These are phyloP conservation scores for Mamestra configurata DNA, from an alignment of 1,140 invertebrate genomes.

Conservation along the genomic window DNA sequence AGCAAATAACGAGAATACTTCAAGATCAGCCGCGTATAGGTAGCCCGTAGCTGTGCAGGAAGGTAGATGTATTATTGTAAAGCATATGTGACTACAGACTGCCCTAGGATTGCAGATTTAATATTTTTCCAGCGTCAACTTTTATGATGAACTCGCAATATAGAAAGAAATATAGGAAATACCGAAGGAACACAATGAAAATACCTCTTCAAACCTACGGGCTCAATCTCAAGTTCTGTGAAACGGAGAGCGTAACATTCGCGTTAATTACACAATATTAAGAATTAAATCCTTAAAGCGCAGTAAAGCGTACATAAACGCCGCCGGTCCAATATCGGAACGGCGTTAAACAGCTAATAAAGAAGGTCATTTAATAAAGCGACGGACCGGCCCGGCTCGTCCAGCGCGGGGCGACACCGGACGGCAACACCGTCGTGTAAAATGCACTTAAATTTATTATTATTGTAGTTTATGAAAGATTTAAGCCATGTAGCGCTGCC, in stretches of 20 bases:
- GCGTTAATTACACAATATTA: slow-evolving; percentile 40
- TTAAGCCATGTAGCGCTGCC: background rate
- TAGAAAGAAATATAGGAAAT: too few relatives aligned
- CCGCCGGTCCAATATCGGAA: slow-evolving; percentile 51
- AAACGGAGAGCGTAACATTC: slow-evolving; percentile 20
- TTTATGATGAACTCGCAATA: too few relatives aligned
- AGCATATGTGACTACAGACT: background rate
- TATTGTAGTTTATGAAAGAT: slow-evolving; percentile 53
- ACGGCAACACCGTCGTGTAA: slow-evolving; percentile 29
- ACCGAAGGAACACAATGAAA: too few relatives aligned
- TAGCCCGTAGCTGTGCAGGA: background rate
- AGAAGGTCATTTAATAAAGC: slow-evolving; percentile 53
- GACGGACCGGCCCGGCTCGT: slow-evolving; percentile 14
- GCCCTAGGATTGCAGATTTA: too few relatives aligned
- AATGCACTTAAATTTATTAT: slow-evolving; percentile 57
- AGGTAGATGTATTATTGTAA: too few relatives aligned
- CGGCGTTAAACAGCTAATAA: slow-evolving; percentile 51
- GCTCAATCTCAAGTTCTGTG: background rate
- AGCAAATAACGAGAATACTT: background rate
- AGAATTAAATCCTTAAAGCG: slow-evolving; percentile 34
- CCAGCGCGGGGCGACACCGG: slow-evolving; percentile 5
- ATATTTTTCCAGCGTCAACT: too few relatives aligned
- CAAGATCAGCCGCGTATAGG: background rate
- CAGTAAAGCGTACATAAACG: slow-evolving; percentile 47
- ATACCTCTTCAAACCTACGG: background rate